Conservation (phyloP, 2,113 vertebrate genomes). For the Rissa tridactyla region DNA sequence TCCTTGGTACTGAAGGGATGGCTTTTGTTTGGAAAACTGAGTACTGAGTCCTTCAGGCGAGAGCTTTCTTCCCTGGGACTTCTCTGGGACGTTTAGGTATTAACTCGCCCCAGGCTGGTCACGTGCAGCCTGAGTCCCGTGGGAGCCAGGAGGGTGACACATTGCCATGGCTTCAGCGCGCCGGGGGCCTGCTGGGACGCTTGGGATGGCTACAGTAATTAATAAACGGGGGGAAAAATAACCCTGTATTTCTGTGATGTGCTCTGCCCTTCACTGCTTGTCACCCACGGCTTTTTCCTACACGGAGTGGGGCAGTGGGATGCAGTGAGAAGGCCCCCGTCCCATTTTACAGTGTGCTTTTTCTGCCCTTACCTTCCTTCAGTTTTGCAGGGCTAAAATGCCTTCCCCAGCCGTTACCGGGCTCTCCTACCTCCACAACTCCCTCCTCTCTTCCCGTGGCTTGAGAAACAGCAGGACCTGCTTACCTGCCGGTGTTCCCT, state of each 20-base stretch:
- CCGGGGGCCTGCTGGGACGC: background rate
- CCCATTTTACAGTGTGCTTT: background rate
- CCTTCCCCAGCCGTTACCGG: background rate
- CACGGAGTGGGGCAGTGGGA: background rate
- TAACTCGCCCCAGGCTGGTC: background rate
- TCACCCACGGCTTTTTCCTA: background rate
- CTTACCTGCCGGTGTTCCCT: background rate
- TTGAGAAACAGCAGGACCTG: background rate
- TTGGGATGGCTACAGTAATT: background rate
- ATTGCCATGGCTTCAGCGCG: background rate
- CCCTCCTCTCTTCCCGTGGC: background rate
- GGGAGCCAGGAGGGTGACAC: background rate
- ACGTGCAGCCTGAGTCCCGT: background rate
- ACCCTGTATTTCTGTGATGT: background rate
- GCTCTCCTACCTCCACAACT: background rate
- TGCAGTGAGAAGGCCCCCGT: background rate
- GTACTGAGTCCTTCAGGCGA: background rate
- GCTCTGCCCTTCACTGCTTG: background rate
- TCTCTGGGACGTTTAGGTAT: background rate
- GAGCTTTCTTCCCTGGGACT: background rate
- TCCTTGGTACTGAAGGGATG: background rate
- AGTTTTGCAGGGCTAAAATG: background rate
- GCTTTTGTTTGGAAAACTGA: background rate
- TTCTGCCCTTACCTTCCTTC: background rate
- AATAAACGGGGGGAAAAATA: background rate